Evolutionary conservation across 1,140 invertebrate genomes (phyloP).

Genomic region (Homalodisca vitripennis): DNA sequence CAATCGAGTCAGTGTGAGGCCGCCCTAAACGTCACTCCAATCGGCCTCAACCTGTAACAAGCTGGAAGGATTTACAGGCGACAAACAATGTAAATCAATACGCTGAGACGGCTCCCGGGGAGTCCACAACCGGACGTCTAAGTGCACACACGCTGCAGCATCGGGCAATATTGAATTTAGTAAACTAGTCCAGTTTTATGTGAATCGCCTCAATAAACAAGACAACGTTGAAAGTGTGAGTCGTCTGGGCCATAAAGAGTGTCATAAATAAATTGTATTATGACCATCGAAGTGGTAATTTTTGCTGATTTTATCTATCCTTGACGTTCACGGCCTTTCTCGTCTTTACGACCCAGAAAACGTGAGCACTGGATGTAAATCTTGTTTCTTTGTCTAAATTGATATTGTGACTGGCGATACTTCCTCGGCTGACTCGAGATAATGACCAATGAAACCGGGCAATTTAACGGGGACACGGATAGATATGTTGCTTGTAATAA

Average conservation of each 20-base stretch:
- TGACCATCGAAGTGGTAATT: neutral
- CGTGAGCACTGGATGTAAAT: constrained; percentile 1
- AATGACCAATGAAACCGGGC: too few relatives aligned
- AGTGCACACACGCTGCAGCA: neutral
- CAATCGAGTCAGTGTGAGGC: neutral
- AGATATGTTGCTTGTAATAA: too few relatives aligned
- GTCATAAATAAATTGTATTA: constrained; percentile 21
- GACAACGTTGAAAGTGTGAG: neutral
- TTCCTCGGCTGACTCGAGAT: too few relatives aligned
- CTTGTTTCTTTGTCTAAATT: constrained; percentile 21
- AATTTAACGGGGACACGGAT: too few relatives aligned
- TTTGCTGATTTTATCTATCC: neutral
- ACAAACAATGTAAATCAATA: constrained; percentile 18
- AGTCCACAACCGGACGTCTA: too few relatives aligned
- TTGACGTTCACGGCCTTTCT: neutral
- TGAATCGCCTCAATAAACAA: neutral
- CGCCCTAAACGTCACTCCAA: neutral
- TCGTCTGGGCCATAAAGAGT: neutral
- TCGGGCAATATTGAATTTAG: too few relatives aligned
- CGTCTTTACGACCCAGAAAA: neutral
- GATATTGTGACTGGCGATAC: constrained; percentile 7
- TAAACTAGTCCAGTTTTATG: too few relatives aligned
- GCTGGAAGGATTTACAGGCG: neutral
- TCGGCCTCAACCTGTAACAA: neutral
- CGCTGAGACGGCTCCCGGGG: neutral